Evolutionary conservation across 1,140 invertebrate genomes (phyloP).

Genomic region (Parapsyche elsis): DNA sequence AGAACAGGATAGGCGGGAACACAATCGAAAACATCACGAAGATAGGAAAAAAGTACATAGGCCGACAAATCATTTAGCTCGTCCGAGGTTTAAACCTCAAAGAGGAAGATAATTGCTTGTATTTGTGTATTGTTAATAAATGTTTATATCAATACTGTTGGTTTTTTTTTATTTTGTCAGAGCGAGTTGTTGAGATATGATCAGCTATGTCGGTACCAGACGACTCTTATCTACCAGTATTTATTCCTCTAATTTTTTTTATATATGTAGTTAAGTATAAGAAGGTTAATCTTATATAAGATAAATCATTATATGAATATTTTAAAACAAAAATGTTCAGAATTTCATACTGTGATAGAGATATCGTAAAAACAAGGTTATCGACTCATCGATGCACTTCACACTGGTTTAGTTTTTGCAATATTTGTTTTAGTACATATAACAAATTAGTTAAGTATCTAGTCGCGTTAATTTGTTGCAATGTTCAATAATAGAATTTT

Average conservation of each 20-base stretch:
- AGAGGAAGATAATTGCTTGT: conserved; percentile 34
- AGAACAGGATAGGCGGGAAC: conserved; percentile 68
- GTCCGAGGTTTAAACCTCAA: conserved; percentile 53
- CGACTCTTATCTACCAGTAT: too few relatives aligned
- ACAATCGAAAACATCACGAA: conserved; percentile 74
- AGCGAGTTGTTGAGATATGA: too few relatives aligned
- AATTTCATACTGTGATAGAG: too few relatives aligned
- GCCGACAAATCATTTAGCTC: conserved; percentile 67
- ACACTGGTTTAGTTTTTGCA: not conserved
- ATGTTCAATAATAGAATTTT: too few relatives aligned
- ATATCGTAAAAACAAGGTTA: not conserved
- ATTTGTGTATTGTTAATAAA: conserved; percentile 16
- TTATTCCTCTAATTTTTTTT: too few relatives aligned
- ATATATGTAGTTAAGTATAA: too few relatives aligned
- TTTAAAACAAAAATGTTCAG: too few relatives aligned
- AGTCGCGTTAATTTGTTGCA: not conserved
- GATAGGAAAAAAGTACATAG: conserved; percentile 79
- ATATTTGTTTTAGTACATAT: not conserved
- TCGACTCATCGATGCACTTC: not conserved
- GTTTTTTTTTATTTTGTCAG: too few relatives aligned
- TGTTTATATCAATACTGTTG: not conserved
- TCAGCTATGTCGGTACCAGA: too few relatives aligned
- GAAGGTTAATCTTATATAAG: too few relatives aligned
- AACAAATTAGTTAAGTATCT: not conserved
- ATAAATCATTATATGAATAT: too few relatives aligned